Percentiles rank a stretch among this genome's conserved stretches.
These are phyloP conservation scores for Phyllostomus hastatus DNA, from an alignment of 2,113 vertebrate genomes.

Conservation along the genomic window DNA sequence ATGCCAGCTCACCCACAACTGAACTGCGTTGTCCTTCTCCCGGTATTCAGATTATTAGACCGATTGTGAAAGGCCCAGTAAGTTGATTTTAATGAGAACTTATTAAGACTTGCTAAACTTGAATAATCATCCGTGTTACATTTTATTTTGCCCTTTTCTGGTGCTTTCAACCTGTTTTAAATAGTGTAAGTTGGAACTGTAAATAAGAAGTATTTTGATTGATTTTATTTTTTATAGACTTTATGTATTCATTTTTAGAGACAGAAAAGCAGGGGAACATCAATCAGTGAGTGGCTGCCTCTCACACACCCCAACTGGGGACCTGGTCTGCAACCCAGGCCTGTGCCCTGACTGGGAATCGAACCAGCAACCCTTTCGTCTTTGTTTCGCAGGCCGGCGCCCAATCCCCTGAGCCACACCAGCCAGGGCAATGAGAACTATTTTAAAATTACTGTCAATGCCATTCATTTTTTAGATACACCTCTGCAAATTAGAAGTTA, in stretches of 20 bases:
- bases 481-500: not conserved
- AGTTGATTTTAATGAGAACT: slow-evolving; percentile 54
- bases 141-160: not conserved
- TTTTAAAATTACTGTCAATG: not conserved
- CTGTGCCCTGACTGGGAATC: no score
- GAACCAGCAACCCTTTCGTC: no score
- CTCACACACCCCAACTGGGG: no score
- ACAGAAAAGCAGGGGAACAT: no score
- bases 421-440: not conserved
- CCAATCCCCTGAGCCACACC: no score
- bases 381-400: no score
- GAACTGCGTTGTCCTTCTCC: slow-evolving; percentile 18
- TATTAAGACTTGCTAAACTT: slow-evolving; percentile 7
- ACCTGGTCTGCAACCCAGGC: no score
- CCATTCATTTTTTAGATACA: not conserved
- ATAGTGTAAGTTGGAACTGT: not conserved
- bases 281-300: no score
- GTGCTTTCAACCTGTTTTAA: not conserved
- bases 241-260: no score
- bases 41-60: not conserved
- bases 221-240: no score
- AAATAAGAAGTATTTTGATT: not conserved
- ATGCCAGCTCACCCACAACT: slow-evolving; percentile 24
- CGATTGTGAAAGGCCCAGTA: slow-evolving; percentile 40
- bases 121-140: not conserved